Percentiles rank a stretch among this genome's conserved stretches.
phyloP scores from a whole-genome alignment of 2,888 invertebrate genomes.

The Tenthredo notha region DNA sequence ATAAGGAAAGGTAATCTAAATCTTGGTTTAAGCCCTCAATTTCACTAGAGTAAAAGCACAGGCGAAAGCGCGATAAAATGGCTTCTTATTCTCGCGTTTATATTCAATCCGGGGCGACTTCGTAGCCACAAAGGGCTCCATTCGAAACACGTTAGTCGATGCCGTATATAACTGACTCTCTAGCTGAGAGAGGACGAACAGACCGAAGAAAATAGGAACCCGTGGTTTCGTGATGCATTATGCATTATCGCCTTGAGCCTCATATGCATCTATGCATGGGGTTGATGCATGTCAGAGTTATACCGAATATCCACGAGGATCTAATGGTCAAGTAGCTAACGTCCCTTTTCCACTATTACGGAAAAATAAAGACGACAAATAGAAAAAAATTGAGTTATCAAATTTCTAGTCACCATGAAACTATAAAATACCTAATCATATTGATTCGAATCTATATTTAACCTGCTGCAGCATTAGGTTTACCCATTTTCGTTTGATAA shows the following conservation, averaged over 20 bases:
- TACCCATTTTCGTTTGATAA: not conserved
- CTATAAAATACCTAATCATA: not conserved
- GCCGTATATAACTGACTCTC: constrained; percentile 55
- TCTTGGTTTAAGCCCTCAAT: constrained; percentile 74
- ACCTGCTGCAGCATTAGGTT: not conserved
- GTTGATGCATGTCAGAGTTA: constrained; percentile 59
- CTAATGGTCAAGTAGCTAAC: constrained; percentile 3
- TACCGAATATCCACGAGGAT: constrained; percentile 47
- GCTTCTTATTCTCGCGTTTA: constrained; percentile 78
- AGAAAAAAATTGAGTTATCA: not conserved
- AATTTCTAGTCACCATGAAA: not conserved
- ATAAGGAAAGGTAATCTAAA: constrained; percentile 38
- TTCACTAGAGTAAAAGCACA: constrained; percentile 75
- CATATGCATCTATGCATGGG: constrained; percentile 74
- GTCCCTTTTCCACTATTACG: not conserved
- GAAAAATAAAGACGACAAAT: not conserved
- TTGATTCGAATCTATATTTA: not conserved
- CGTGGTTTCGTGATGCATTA: constrained; percentile 71
- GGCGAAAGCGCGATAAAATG: constrained; percentile 75
- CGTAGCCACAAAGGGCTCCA: constrained; percentile 72
- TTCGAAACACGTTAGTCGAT: constrained; percentile 75
- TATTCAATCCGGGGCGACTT: constrained; percentile 74
- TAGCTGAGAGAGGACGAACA: constrained; percentile 54
- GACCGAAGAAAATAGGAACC: constrained; percentile 53
- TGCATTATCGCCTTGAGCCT: constrained; percentile 74